These are phyloP conservation scores for Elmis aenea DNA, from an alignment of 2,888 invertebrate genomes.

Conservation along the genomic window DNA sequence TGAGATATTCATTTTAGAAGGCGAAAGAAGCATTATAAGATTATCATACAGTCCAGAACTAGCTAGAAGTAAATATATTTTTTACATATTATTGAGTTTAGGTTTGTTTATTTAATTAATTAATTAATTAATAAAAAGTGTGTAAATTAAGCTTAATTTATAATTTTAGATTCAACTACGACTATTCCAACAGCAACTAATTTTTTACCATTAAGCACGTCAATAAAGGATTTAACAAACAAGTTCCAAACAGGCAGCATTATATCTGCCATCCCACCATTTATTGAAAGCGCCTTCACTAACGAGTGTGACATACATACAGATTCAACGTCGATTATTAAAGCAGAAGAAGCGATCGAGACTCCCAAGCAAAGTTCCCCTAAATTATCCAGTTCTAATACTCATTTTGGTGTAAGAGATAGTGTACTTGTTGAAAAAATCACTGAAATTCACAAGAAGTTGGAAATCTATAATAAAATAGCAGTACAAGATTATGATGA, in stretches of 20 bases:
- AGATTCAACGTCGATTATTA: slow-evolving; percentile 49
- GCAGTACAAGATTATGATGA: slow-evolving; percentile 68
- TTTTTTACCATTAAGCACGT: slow-evolving; percentile 29
- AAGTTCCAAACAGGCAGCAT: slow-evolving; percentile 40
- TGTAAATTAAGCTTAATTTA: slow-evolving; percentile 1
- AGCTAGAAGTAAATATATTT: slow-evolving; percentile 36
- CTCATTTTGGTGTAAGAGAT: too few species aligned
- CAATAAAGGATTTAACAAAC: slow-evolving; percentile 38
- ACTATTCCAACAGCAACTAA: slow-evolving; percentile 10
- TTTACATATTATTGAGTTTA: slow-evolving; percentile 3
- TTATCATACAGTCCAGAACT: slow-evolving; percentile 68
- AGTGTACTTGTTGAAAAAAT: slow-evolving; percentile 37
- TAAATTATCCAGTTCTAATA: slow-evolving; percentile 21
- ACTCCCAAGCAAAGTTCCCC: slow-evolving; percentile 55
- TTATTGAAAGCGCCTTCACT: slow-evolving; percentile 28
- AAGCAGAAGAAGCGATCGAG: slow-evolving; percentile 74
- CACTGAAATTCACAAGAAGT: slow-evolving; percentile 41
- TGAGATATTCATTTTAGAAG: slow-evolving; percentile 80
- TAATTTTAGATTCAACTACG: slow-evolving; percentile 8
- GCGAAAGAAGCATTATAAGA: slow-evolving; percentile 71
- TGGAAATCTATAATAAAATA: slow-evolving; percentile 66
- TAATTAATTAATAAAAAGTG: too few species aligned
- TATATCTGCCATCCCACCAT: slow-evolving; percentile 36
- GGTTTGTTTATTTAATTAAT: neutral
- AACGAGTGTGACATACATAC: slow-evolving; percentile 38